Conservation (phyloP, 2,113 vertebrate genomes). For the Corythoichthys intestinalis region DNA sequence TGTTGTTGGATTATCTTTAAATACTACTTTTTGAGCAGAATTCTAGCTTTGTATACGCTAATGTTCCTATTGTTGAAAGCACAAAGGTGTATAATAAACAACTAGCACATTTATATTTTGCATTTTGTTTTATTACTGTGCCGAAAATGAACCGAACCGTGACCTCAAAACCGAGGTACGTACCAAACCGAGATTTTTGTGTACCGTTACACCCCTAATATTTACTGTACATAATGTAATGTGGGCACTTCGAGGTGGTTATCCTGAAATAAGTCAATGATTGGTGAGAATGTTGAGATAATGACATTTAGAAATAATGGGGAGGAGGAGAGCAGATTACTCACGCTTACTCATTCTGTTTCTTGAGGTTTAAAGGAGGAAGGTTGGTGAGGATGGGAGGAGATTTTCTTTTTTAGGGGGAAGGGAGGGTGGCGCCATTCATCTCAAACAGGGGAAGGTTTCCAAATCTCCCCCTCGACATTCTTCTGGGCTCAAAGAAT, state of each 20-base stretch:
- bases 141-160: too few species aligned
- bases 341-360: slow-evolving; percentile 13
- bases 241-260: not conserved
- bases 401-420: slow-evolving; percentile 2
- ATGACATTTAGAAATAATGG: slow-evolving; percentile 1
- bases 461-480: slow-evolving; percentile 68
- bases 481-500: slow-evolving; percentile 72
- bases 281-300: not conserved
- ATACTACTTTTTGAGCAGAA: too few species aligned
- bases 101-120: too few species aligned
- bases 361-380: slow-evolving; percentile 16
- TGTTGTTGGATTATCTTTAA: too few species aligned
- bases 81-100: too few species aligned
- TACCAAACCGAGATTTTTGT: too few species aligned
- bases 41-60: too few species aligned
- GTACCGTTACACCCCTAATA: too few species aligned
- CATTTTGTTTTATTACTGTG: too few species aligned
- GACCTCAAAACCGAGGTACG: too few species aligned
- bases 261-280: not conserved
- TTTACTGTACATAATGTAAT: not conserved
- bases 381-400: slow-evolving; percentile 25
- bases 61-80: too few species aligned
- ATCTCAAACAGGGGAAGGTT: slow-evolving; percentile 57
- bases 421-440: too few species aligned
- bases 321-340: slow-evolving; percentile 12